A percentile compares a stretch with the other conserved stretches of the same genome.
Evolutionary conservation across 2,888 invertebrate genomes (phyloP).

Genomic region (Campoplex nolae): DNA sequence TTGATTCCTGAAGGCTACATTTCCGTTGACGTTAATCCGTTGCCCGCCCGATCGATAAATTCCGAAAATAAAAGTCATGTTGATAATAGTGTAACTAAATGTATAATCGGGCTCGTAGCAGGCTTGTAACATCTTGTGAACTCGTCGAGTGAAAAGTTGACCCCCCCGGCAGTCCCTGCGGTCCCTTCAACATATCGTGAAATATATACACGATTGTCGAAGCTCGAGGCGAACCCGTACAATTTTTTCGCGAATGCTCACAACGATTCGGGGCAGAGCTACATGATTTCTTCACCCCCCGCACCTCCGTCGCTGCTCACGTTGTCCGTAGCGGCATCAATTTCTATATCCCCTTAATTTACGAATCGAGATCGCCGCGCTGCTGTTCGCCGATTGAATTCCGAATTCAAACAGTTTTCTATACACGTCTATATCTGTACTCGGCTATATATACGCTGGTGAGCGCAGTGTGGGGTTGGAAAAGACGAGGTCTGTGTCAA

Average conservation of each 20-base stretch:
- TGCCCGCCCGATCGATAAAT: constrained; percentile 10
- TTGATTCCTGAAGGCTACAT: background rate
- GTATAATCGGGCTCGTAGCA: constrained; percentile 31
- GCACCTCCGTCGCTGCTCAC: background rate
- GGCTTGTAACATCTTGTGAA: constrained; percentile 64
- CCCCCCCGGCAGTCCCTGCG: constrained; percentile 32
- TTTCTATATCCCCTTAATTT: constrained; percentile 79
- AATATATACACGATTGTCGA: constrained; percentile 61
- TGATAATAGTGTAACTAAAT: constrained; percentile 23
- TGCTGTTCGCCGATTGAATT: constrained; percentile 79
- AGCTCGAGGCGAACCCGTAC: constrained; percentile 33
- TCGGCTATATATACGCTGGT: background rate
- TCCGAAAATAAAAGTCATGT: constrained; percentile 29
- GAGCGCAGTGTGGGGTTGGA: constrained; percentile 33
- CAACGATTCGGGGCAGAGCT: constrained; percentile 40
- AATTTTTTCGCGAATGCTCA: constrained; percentile 6
- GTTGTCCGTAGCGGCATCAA: constrained; percentile 68
- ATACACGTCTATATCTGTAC: constrained; percentile 16
- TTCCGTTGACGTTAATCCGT: background rate
- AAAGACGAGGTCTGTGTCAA: constrained; percentile 80
- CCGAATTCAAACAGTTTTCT: constrained; percentile 79
- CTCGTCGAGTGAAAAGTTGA: constrained; percentile 57
- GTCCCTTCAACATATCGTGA: constrained; percentile 67
- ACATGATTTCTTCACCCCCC: constrained; percentile 39
- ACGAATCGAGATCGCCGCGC: constrained; percentile 74